These are phyloP conservation scores for Girardinichthys multiradiatus DNA, from an alignment of 2,113 vertebrate species.

Conservation along the genomic window DNA sequence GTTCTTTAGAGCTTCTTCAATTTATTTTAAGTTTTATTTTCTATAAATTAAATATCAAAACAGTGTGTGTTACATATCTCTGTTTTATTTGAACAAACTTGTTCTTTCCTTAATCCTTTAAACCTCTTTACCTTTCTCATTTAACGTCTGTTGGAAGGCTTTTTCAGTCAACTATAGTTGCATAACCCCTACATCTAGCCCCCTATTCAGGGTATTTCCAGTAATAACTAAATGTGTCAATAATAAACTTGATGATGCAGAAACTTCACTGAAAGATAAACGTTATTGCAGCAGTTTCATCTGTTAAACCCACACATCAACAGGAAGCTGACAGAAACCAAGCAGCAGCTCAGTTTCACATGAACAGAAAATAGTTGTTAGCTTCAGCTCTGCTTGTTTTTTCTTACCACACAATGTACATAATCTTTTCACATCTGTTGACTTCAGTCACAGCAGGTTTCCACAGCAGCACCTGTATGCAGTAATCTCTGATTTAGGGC, in stretches of 20 bases:
- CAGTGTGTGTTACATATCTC: too few relatives aligned
- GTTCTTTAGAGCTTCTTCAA: too few relatives aligned
- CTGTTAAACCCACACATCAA: slow-evolving; percentile 65
- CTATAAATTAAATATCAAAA: too few relatives aligned
- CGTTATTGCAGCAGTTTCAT: slow-evolving; percentile 9
- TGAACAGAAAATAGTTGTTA: slow-evolving; percentile 4
- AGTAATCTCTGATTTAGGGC: too few relatives aligned
- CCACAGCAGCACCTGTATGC: neutral
- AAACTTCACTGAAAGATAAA: neutral
- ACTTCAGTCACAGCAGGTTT: neutral
- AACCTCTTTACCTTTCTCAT: neutral
- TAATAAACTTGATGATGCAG: neutral
- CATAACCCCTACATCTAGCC: neutral
- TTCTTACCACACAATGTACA: neutral
- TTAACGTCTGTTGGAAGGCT: neutral
- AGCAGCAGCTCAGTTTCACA: slow-evolving; percentile 14
- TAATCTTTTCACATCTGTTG: neutral
- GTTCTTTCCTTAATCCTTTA: neutral
- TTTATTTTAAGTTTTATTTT: too few relatives aligned
- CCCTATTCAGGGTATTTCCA: neutral
- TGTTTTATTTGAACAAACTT: too few relatives aligned
- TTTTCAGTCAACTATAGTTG: neutral
- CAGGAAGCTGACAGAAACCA: slow-evolving; percentile 33
- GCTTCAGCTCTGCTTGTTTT: neutral
- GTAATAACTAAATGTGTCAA: neutral